Percentiles rank a stretch among this genome's conserved stretches.
Conservation (phyloP, 2,797 vertebrate species). For the Scyliorhinus canicula region DNA sequence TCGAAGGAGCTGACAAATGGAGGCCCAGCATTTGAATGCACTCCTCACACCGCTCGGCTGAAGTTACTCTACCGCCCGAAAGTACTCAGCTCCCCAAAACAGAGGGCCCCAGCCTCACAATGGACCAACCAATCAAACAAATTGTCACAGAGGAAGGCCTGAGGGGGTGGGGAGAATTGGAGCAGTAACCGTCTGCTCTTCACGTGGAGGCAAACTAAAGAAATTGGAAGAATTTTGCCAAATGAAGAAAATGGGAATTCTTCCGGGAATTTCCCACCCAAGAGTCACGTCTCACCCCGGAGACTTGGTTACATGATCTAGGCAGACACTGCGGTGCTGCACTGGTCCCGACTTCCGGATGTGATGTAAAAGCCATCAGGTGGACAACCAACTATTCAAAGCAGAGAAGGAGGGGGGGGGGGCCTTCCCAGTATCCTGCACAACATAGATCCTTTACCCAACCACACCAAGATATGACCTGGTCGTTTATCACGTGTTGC, state of each 20-base stretch:
- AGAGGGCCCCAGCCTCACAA: not conserved
- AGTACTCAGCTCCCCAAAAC: not conserved
- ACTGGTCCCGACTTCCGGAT: not conserved
- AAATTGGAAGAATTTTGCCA: not conserved
- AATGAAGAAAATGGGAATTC: not conserved
- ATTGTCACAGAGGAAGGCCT: not conserved
- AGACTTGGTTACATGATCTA: not conserved
- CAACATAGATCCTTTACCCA: not conserved
- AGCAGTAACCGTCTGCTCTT: not conserved
- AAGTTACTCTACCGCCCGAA: too few species aligned
- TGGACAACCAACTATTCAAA: not conserved
- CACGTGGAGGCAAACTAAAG: not conserved
- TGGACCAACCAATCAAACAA: too few species aligned
- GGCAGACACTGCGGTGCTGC: not conserved
- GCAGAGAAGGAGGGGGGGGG: not conserved
- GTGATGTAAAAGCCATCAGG: not conserved
- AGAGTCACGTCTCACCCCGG: not conserved
- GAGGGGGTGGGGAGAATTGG: not conserved
- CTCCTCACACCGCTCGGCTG: not conserved
- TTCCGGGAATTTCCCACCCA: not conserved
- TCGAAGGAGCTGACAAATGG: not conserved
- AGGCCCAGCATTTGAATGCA: not conserved
- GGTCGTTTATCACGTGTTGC: not conserved
- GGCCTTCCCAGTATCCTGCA: not conserved
- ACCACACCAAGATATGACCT: not conserved